These are phyloP conservation scores for Thripadectes ignobilis DNA, from an alignment of 2,797 vertebrate genomes.

Conservation along the genomic window DNA sequence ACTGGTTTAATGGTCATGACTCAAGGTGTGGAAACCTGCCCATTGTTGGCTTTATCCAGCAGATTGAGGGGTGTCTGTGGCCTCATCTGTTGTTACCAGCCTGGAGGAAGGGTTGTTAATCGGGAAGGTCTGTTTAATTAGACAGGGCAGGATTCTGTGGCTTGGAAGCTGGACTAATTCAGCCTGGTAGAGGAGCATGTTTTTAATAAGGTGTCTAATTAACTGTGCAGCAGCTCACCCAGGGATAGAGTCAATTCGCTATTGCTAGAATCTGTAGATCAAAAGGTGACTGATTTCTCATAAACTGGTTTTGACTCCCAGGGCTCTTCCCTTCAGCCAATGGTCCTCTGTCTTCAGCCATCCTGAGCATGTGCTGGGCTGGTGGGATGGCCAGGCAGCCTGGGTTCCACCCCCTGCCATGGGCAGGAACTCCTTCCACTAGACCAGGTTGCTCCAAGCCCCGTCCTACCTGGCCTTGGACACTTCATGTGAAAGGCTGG, in stretches of 20 bases:
- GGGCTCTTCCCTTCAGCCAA: background rate
- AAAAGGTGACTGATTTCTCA: slow-evolving; percentile 21
- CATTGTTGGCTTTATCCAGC: background rate
- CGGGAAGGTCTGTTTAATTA: slow-evolving; percentile 11
- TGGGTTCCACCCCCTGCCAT: background rate
- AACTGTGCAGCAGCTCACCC: slow-evolving; percentile 32
- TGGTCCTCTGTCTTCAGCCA: background rate
- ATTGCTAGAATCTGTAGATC: background rate
- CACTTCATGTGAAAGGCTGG: background rate
- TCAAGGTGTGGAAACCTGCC: background rate
- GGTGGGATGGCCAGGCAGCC: background rate
- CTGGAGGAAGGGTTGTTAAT: background rate
- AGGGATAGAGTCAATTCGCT: background rate
- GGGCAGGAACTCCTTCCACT: background rate
- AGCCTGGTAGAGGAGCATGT: slow-evolving; percentile 8
- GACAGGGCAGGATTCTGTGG: slow-evolving; percentile 30
- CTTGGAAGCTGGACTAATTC: slow-evolving; percentile 20
- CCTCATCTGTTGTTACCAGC: background rate
- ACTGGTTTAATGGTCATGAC: background rate
- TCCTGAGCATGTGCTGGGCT: background rate
- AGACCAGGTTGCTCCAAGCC: background rate
- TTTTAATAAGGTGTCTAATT: slow-evolving; percentile 50
- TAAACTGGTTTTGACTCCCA: background rate
- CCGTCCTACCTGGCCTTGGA: background rate
- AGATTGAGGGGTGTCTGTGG: background rate